A percentile compares a stretch with the other conserved stretches of the same genome.
Evolutionary conservation across 2,113 vertebrate genomes (phyloP).

Genomic region (Pantherophis guttatus): DNA sequence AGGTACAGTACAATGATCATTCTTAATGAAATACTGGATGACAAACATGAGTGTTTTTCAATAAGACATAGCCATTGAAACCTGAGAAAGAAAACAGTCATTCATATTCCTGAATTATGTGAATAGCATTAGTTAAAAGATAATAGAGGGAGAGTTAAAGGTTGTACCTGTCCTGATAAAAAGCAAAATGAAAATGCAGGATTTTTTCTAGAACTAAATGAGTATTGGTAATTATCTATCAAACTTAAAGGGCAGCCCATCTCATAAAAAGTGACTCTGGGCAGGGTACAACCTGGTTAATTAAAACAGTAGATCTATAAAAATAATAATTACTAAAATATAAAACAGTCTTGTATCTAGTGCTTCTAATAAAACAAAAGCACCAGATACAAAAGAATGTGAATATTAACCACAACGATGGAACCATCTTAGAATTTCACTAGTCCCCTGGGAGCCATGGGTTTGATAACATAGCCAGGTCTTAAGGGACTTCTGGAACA

Average conservation of each 20-base stretch:
- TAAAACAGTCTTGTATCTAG: neutral
- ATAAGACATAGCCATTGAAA: slow-evolving; percentile 33
- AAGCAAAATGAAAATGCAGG: neutral
- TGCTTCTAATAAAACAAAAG: neutral
- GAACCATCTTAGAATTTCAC: neutral
- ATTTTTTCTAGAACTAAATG: neutral
- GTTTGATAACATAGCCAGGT: neutral
- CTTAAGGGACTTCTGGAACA: neutral
- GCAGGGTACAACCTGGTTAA: neutral
- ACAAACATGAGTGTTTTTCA: neutral
- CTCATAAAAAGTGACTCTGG: neutral
- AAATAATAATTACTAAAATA: neutral
- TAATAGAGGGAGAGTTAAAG: neutral
- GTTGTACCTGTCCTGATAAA: neutral
- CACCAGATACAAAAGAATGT: neutral
- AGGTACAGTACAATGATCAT: slow-evolving; percentile 68
- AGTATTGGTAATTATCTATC: neutral
- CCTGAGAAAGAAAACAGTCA: neutral
- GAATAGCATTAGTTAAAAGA: neutral
- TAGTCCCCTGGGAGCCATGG: neutral
- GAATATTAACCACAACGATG: neutral
- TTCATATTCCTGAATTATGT: neutral
- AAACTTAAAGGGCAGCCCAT: neutral
- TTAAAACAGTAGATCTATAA: neutral
- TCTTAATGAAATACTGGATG: neutral